A percentile compares a stretch with the other conserved stretches of the same genome.
Conservation (phyloP, 1,140 invertebrate genomes). For the Gerris buenoi region DNA sequence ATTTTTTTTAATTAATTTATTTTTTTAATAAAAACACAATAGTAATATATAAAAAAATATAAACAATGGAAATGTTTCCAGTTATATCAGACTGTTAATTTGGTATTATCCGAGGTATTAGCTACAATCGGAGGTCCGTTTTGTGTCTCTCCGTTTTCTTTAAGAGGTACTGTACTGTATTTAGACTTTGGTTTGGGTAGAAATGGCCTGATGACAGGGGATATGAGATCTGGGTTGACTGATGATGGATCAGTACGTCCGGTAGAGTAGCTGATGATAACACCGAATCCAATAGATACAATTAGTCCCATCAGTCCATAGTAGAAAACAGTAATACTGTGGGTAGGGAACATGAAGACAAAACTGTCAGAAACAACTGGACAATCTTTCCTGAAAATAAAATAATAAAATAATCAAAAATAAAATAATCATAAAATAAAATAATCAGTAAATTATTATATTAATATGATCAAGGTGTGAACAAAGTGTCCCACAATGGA, state of each 20-base stretch:
- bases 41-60: too few relatives aligned
- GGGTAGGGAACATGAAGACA: not conserved
- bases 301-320: slow-evolving; percentile 8
- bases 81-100: too few relatives aligned
- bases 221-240: not conserved
- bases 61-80: too few relatives aligned
- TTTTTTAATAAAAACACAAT: too few relatives aligned
- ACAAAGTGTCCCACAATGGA: too few relatives aligned
- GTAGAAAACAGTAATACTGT: slow-evolving; percentile 4
- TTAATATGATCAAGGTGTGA: too few relatives aligned
- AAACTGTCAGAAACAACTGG: not conserved
- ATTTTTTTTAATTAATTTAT: too few relatives aligned
- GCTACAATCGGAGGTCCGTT: not conserved
- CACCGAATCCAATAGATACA: slow-evolving; percentile 21
- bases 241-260: not conserved
- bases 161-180: not conserved
- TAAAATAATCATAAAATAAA: too few relatives aligned
- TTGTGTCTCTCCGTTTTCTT: not conserved
- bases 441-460: too few relatives aligned
- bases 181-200: slow-evolving; percentile 9
- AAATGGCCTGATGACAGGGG: slow-evolving; percentile 20
- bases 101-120: too few relatives aligned
- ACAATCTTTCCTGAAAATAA: not conserved
- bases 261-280: not conserved
- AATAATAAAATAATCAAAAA: too few relatives aligned